Evolutionary conservation across 2,113 vertebrate genomes (phyloP).

Genomic region (Ictalurus furcatus): DNA sequence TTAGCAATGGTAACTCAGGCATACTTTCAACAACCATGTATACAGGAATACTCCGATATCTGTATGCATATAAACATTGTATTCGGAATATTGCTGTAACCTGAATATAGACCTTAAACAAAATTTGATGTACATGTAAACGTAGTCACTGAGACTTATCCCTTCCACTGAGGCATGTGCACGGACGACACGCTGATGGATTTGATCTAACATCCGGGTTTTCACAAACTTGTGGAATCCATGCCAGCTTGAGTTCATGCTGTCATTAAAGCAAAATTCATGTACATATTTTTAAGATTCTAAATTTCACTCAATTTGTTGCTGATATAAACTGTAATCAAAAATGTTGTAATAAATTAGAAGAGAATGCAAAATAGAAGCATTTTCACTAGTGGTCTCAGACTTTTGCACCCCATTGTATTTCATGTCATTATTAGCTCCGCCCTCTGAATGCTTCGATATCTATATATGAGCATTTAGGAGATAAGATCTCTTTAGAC

Average conservation of each 20-base stretch:
- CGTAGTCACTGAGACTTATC: not conserved
- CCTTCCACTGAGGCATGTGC: not conserved
- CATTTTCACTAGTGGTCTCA: not conserved
- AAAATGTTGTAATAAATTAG: not conserved
- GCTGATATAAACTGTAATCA: not conserved
- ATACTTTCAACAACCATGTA: too few relatives aligned
- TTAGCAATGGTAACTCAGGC: too few relatives aligned
- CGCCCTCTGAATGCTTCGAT: not conserved
- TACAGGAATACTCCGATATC: too few relatives aligned
- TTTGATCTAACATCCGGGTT: not conserved
- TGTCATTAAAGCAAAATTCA: not conserved
- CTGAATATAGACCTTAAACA: too few relatives aligned
- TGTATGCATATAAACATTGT: too few relatives aligned
- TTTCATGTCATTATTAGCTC: not conserved
- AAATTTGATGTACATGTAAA: too few relatives aligned
- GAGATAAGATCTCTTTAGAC: not conserved
- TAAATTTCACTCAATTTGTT: not conserved
- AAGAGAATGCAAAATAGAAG: not conserved
- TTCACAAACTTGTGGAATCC: not conserved
- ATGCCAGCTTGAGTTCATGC: not conserved
- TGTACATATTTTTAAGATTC: not conserved
- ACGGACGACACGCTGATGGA: not conserved
- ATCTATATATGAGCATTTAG: not conserved
- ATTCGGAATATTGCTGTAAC: too few relatives aligned
- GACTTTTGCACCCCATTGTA: not conserved